Conservation (phyloP, 2,113 vertebrate genomes). For the Actenoides lindsayi region DNA sequence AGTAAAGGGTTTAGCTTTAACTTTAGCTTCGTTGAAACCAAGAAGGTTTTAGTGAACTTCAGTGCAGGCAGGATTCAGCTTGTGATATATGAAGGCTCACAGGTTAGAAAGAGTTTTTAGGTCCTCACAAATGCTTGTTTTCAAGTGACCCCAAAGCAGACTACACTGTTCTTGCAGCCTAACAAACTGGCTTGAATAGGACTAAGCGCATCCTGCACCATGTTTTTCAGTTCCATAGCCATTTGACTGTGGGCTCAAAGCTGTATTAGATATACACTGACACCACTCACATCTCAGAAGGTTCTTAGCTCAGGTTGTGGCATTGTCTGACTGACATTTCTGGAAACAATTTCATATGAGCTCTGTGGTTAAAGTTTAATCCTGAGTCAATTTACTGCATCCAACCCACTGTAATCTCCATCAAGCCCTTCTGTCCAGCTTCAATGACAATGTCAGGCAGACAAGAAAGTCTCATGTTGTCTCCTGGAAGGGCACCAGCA, state of each 20-base stretch:
- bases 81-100: not conserved
- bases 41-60: not conserved
- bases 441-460: not conserved
- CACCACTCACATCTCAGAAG: not conserved
- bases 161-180: not conserved
- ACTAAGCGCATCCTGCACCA: not conserved
- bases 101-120: not conserved
- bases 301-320: not conserved
- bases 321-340: not conserved
- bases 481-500: not conserved
- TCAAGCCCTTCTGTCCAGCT: not conserved
- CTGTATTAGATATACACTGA: not conserved
- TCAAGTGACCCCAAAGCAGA: not conserved
- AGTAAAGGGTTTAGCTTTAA: not conserved
- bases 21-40: not conserved
- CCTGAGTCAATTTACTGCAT: not conserved
- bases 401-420: not conserved
- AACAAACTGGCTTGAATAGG: not conserved
- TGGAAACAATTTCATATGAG: not conserved
- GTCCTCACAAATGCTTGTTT: not conserved
- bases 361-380: not conserved
- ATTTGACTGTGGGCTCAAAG: not conserved
- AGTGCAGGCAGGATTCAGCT: not conserved
- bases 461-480: not conserved
- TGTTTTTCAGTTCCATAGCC: not conserved